phyloP scores from a whole-genome alignment of 2,888 invertebrate species.

The Harmothoe impar region DNA sequence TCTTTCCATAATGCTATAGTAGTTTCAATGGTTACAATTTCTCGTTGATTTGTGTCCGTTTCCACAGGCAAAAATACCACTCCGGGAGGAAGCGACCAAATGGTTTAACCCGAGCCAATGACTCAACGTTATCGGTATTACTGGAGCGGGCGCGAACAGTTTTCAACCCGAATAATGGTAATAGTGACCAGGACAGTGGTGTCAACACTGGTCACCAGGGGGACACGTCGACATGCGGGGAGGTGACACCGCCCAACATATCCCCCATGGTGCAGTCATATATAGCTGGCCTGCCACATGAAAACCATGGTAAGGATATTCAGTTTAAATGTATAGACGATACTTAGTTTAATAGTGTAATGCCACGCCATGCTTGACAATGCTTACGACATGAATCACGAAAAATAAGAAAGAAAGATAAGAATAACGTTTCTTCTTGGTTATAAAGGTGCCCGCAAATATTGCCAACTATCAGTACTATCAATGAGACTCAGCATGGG shows the following conservation, averaged over 20 bases:
- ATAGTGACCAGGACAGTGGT: slow-evolving; percentile 68
- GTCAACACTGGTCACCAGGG: slow-evolving; percentile 64
- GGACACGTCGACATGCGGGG: slow-evolving; percentile 64
- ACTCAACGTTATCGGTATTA: slow-evolving; percentile 62
- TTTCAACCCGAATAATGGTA: slow-evolving; percentile 54
- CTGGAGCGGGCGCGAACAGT: slow-evolving; percentile 65
- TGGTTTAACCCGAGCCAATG: slow-evolving; percentile 63
- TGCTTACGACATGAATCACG: too few species aligned
- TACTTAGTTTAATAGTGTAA: not conserved
- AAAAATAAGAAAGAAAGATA: too few species aligned
- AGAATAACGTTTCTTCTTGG: too few species aligned
- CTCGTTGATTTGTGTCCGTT: not conserved
- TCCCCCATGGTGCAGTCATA: slow-evolving; percentile 67
- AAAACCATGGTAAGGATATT: slow-evolving; percentile 48
- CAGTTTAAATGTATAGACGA: too few species aligned
- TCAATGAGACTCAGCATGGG: too few species aligned
- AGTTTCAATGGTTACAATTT: too few species aligned
- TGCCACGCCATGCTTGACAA: too few species aligned
- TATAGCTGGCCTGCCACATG: slow-evolving; percentile 63
- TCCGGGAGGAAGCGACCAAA: slow-evolving; percentile 66
- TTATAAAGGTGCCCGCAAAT: too few species aligned
- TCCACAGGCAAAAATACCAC: slow-evolving; percentile 64
- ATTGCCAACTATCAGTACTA: too few species aligned
- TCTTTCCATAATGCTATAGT: too few species aligned
- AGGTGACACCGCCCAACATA: slow-evolving; percentile 64